Conservation (phyloP, 2,888 invertebrate genomes). For the Cataglyphis albicans region DNA sequence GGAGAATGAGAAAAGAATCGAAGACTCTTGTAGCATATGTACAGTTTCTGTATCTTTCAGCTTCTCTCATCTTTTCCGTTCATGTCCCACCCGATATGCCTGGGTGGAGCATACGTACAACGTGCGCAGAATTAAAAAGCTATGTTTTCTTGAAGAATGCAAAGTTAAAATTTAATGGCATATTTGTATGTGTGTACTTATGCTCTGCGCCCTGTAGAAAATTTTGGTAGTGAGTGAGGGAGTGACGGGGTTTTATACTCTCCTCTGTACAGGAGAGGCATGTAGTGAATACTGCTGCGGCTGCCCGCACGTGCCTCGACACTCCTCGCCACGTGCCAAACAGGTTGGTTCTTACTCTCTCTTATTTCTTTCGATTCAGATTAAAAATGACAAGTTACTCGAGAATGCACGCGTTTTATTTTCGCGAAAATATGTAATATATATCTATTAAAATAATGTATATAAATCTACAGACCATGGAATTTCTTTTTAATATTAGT, state of each 20-base stretch:
- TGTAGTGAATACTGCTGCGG: constrained; percentile 83
- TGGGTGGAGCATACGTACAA: constrained; percentile 63
- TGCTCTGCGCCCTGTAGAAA: constrained; percentile 66
- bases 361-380: constrained; percentile 36
- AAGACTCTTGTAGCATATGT: constrained; percentile 47
- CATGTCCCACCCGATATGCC: constrained; percentile 44
- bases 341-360: constrained; percentile 82
- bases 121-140: constrained; percentile 1
- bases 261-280: constrained; percentile 85
- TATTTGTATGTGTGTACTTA: constrained; percentile 55
- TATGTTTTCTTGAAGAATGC: neutral
- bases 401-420: constrained; percentile 1
- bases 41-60: constrained; percentile 70
- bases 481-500: neutral
- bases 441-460: no score
- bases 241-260: constrained; percentile 82
- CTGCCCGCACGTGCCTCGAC: constrained; percentile 85
- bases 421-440: neutral
- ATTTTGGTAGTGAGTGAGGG: constrained; percentile 83
- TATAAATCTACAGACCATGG: neutral
- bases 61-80: constrained; percentile 68
- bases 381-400: constrained; percentile 2
- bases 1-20: constrained; percentile 6
- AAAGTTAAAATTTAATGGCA: constrained; percentile 9
- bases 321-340: constrained; percentile 84